Base-by-base conservation (phyloP, 1,140 invertebrate genomes). In the Drosophila pandora region DNA sequence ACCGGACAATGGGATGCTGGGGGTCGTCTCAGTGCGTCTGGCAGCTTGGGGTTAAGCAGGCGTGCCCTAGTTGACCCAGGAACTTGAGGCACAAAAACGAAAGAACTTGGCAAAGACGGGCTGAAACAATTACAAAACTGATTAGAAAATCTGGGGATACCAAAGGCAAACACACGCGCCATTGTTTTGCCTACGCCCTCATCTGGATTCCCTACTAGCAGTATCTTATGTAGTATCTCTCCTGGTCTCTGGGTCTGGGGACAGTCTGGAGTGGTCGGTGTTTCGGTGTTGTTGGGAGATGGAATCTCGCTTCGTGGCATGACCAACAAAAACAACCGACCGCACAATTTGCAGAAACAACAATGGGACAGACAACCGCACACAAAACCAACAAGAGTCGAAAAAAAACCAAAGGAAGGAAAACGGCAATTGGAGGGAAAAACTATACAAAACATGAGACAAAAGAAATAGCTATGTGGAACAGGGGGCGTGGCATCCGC, bases 101-200 rank as follows among this genome's bases (percentile, higher is more conserved):
- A 76, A 54, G 49, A 37, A 70, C 25, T 34, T 53, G 30, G 48
- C 60, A 70, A 61, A 69, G 65, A 34, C 47, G 23, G 75, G 62
- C 75, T 73, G 79, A 87, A 88, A 87, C 83, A 87, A 87, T 87
- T 87, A 88, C 83, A 83, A 89, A 87, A 87, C 83, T 87, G 83
- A 87, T 87, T 87, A 87, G 84, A 87, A 88, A 87, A 87, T 87
- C 83, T 87, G 65, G 84, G 55, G 10, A 56, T 64, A 50, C 47
- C 56, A 43, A 64, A 49, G 39, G 61, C 65, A 71, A 85, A 82
- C 74, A 85, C 77, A 72, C 62, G 55, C 60, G 43, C 63, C 75
- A 79, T 76, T 87, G 82, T 88, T 88, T 88, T 69, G 79, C 50
- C 77, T 72, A 83, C 56, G 84, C 82, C 82, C 83, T 79, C 65